Conservation (phyloP, 2,888 invertebrate species). For the Phorcus lineatus region DNA sequence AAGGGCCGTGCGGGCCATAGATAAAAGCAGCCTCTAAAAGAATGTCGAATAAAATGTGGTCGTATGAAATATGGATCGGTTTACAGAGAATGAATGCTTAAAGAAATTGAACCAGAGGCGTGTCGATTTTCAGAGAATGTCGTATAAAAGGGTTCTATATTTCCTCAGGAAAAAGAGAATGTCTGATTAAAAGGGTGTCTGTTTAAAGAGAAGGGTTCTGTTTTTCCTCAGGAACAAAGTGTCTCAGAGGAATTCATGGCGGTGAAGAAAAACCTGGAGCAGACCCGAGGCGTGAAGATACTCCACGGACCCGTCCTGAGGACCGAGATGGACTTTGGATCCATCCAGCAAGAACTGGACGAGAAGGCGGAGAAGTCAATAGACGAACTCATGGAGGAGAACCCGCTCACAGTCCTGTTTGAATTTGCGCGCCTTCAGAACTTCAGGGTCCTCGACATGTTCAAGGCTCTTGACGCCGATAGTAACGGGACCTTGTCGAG, state of each 20-base stretch:
- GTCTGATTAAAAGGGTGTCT: too few relatives aligned
- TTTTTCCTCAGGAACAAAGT: conserved; percentile 27
- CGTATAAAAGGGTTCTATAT: too few relatives aligned
- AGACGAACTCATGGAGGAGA: conserved; percentile 20
- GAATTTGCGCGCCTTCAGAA: conserved; percentile 46
- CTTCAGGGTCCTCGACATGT: conserved; percentile 49
- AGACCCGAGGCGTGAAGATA: conserved; percentile 19
- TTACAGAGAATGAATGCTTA: too few relatives aligned
- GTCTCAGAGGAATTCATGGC: conserved; percentile 35
- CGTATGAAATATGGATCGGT: too few relatives aligned
- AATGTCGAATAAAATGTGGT: too few relatives aligned
- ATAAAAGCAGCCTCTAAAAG: too few relatives aligned
- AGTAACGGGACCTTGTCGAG: conserved; percentile 40
- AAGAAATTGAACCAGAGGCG: too few relatives aligned
- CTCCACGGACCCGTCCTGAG: conserved; percentile 2
- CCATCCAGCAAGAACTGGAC: conserved; percentile 5
- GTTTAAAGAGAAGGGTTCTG: too few relatives aligned
- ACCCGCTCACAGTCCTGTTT: conserved; percentile 44
- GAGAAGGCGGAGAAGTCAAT: conserved; percentile 8
- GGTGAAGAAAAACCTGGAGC: conserved; percentile 19
- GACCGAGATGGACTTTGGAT: background rate
- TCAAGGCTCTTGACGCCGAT: conserved; percentile 44
- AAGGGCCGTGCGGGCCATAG: too few relatives aligned
- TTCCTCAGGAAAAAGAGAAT: too few relatives aligned
- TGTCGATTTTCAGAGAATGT: too few relatives aligned